Evolutionary conservation across 2,888 invertebrate genomes (phyloP).

Genomic region (Sesamia inferens): DNA sequence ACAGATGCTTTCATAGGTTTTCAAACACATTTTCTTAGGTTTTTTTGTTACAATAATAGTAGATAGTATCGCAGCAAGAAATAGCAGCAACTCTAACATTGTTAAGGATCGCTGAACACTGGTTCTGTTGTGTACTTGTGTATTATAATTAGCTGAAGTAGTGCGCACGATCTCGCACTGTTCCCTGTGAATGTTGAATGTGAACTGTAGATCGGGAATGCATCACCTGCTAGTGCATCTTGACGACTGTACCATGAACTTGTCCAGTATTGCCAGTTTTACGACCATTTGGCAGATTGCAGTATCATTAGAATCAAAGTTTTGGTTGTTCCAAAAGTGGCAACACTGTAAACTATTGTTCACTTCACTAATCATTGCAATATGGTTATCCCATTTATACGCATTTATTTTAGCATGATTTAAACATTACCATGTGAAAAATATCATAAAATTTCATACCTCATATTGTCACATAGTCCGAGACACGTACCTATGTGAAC

Average conservation of each 20-base stretch:
- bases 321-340: slow-evolving; percentile 15
- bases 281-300: background rate
- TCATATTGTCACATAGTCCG: slow-evolving; percentile 8
- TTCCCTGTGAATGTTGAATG: slow-evolving; percentile 81
- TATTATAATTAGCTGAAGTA: slow-evolving; percentile 61
- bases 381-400: slow-evolving; percentile 20
- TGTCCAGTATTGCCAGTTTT: slow-evolving; percentile 45
- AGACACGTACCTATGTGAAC: background rate
- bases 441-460: background rate
- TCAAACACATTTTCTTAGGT: slow-evolving; percentile 12
- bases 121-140: slow-evolving; percentile 43
- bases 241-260: slow-evolving; percentile 56
- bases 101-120: slow-evolving; percentile 34
- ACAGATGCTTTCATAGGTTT: slow-evolving; percentile 19
- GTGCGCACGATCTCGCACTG: slow-evolving; percentile 73
- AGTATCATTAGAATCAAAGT: background rate
- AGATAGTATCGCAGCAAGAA: slow-evolving; percentile 31
- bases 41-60: slow-evolving; percentile 26
- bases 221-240: slow-evolving; percentile 74
- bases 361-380: slow-evolving; percentile 53
- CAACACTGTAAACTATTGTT: slow-evolving; percentile 38
- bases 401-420: slow-evolving; percentile 53
- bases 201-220: slow-evolving; percentile 86
- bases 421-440: slow-evolving; percentile 1
- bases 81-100: slow-evolving; percentile 15